Conservation (phyloP, 2,888 invertebrate genomes). For the Punctoribates punctum region DNA sequence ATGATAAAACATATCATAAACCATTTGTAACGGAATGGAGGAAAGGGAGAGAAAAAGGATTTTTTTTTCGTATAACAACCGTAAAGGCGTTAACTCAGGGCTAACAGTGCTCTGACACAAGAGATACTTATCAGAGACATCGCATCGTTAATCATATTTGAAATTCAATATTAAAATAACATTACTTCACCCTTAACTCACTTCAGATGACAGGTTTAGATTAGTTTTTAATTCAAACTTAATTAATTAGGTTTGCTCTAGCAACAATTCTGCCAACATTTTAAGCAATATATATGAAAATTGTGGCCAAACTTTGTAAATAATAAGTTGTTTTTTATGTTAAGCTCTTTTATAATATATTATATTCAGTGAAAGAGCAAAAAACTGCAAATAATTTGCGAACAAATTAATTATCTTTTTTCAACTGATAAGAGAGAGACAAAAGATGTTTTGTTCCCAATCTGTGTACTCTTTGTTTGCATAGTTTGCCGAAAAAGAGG, state of each 20-base stretch:
- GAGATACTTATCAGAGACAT: background rate
- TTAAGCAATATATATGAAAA: too few relatives aligned
- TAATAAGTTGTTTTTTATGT: too few relatives aligned
- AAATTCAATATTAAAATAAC: background rate
- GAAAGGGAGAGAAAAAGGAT: background rate
- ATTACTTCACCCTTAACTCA: background rate
- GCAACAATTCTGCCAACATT: background rate
- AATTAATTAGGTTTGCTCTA: background rate
- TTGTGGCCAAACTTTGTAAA: too few relatives aligned
- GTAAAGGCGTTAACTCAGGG: background rate
- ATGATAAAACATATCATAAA: background rate
- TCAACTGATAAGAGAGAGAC: background rate
- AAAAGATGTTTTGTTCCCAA: background rate
- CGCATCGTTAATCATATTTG: conserved; percentile 2
- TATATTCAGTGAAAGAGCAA: background rate
- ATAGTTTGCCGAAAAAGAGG: background rate
- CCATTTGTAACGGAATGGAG: background rate
- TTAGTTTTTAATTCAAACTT: background rate
- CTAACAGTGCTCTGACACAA: background rate
- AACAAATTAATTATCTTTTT: background rate
- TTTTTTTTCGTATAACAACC: background rate
- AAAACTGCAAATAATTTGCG: background rate
- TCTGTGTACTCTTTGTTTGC: background rate
- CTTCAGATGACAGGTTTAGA: background rate
- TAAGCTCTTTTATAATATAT: background rate